Evolutionary conservation across 2,113 vertebrate genomes (phyloP), one percentile per base, ranked within the genome.

Genomic region (Antechinus stuartii): DNA sequence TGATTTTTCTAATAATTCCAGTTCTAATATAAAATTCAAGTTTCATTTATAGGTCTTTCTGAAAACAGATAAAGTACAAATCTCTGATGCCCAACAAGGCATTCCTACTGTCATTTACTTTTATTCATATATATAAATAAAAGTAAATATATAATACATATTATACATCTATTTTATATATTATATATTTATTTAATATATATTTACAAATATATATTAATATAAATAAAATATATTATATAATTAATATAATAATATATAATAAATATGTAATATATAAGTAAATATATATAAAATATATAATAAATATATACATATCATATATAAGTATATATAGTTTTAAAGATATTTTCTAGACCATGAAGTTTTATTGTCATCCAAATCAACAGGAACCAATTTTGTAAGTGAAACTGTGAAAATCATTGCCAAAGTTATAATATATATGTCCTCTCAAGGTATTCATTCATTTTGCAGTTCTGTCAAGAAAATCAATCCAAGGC

Each of bases 391-490:
- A 93, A 90, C 12, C 0, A 30, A 52, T 30, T 92, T 54, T 76
- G 47, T 57, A 12, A 76, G 22, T 47, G 57, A 95, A 96, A 90
- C 2, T 52, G 2, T 25, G 11, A 90, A 90, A 94, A 61, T 42
- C 52, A 61, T 2, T 93, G 2, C 0, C 50, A 54, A 23, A 54
- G 25, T 89, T 22, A 94, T 92, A 46, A 9, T 68, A 0, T 89
- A 16, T 30, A 54, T 35, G 2, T 16, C 5, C 14, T 54, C 23
- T 90, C 27, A 90, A 91, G 27, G 10, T 91, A 55, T 42, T 90
- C 93, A 91, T 93, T 96, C 95, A 91, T 94, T 96, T 91, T 92
- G 1, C 9, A 91, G 94, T n/a, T 92, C 49, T 89, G 10, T 10
- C 42, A 49, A 93, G 57, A 57, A 30, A 93, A 90, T 90, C 68